Evolutionary conservation across 2,797 vertebrate species (phyloP).

Genomic region (Chelon labrosus): DNA sequence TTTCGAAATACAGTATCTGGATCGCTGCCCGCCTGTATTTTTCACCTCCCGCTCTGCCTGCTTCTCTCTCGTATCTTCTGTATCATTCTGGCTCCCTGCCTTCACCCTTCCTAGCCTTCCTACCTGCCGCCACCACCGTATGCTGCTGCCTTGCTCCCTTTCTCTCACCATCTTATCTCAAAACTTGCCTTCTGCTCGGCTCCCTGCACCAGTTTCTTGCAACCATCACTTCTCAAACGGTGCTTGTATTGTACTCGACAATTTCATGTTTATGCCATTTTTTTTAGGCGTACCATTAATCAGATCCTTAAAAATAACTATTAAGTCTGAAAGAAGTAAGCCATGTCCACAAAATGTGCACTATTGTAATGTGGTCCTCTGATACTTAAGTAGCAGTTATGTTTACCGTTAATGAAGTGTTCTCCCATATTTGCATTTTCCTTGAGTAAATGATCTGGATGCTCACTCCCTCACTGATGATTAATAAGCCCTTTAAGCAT

Average conservation of each 20-base stretch:
- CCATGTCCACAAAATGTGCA: neutral
- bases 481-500: slow-evolving; percentile 11
- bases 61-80: slow-evolving; percentile 50
- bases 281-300: too few relatives aligned
- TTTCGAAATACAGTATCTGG: slow-evolving; percentile 52
- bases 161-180: slow-evolving; percentile 35
- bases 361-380: too few relatives aligned
- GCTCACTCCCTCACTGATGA: slow-evolving; percentile 1
- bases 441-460: neutral
- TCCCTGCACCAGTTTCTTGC: slow-evolving; percentile 22
- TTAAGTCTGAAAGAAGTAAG: neutral
- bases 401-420: too few relatives aligned
- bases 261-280: neutral
- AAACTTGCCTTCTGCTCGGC: slow-evolving; percentile 22
- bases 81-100: slow-evolving; percentile 59
- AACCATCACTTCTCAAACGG: neutral
- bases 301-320: neutral
- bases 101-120: slow-evolving; percentile 41
- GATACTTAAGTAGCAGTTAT: too few relatives aligned
- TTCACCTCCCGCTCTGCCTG: slow-evolving; percentile 49
- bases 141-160: slow-evolving; percentile 22
- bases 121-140: slow-evolving; percentile 27
- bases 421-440: neutral
- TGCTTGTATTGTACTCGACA: neutral
- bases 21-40: slow-evolving; percentile 55